Evolutionary conservation across 2,888 invertebrate species (phyloP).

Genomic region (Bombyx huttoni): DNA sequence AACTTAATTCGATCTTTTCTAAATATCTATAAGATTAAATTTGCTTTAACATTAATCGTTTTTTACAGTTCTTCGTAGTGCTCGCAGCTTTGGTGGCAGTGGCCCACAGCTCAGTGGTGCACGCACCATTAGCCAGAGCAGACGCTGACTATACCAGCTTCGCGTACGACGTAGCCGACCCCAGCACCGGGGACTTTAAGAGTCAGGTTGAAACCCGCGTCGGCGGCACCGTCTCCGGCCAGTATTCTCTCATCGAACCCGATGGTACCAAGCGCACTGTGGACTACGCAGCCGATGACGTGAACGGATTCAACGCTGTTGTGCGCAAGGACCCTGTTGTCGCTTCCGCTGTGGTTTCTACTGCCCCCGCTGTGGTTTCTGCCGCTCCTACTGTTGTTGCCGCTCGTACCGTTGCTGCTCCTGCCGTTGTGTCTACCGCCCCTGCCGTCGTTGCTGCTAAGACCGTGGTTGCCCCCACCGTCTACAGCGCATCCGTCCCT

Average conservation of each 20-base stretch:
- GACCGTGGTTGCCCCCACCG: conserved; percentile 15
- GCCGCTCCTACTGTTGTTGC: conserved; percentile 17
- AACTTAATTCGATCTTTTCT: too few relatives aligned
- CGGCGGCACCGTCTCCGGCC: conserved; percentile 66
- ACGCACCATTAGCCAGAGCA: conserved; percentile 52
- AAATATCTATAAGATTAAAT: too few relatives aligned
- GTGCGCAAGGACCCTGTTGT: conserved; percentile 66
- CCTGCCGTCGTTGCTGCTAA: conserved; percentile 15
- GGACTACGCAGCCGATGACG: conserved; percentile 70
- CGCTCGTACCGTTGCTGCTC: conserved; percentile 17
- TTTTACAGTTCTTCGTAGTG: conserved; percentile 51
- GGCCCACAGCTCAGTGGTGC: conserved; percentile 59
- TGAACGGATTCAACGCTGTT: conserved; percentile 73
- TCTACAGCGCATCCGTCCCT: conserved; percentile 7
- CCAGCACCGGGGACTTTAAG: conserved; percentile 71
- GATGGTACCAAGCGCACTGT: conserved; percentile 72
- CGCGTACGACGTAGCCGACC: conserved; percentile 71
- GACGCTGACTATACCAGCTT: conserved; percentile 66
- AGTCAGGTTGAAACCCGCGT: conserved; percentile 69
- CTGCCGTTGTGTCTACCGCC: conserved; percentile 14
- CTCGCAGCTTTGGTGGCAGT: conserved; percentile 49
- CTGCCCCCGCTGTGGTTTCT: conserved; percentile 14
- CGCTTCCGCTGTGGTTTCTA: conserved; percentile 17
- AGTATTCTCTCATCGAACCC: conserved; percentile 68
- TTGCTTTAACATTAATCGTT: neutral